These are phyloP conservation scores for Gastrophryne carolinensis DNA, from an alignment of 2,797 vertebrate species.

Conservation along the genomic window DNA sequence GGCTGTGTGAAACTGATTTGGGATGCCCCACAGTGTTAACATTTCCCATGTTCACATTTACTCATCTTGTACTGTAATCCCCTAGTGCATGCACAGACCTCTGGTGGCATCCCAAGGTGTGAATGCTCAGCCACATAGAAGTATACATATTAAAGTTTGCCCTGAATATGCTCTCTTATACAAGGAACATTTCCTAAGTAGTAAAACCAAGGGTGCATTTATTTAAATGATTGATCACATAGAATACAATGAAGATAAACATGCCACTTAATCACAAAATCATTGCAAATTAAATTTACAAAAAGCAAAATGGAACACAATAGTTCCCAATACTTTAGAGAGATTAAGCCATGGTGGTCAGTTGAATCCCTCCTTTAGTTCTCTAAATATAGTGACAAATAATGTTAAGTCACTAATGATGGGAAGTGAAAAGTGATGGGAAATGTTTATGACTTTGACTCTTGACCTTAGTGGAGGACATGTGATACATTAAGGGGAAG, in stretches of 20 bases:
- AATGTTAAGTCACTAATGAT: neutral
- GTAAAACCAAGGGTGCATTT: neutral
- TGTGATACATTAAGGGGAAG: neutral
- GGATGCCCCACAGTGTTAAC: no score
- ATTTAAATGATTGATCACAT: neutral
- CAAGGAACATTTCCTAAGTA: neutral
- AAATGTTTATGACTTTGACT: conserved; percentile 58
- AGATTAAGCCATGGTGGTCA: neutral
- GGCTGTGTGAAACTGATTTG: no score
- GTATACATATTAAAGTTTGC: no score
- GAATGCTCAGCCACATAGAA: no score
- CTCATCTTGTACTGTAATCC: no score
- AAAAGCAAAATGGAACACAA: neutral
- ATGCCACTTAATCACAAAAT: neutral
- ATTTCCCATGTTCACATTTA: no score
- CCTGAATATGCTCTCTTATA: neutral
- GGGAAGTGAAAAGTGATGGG: conserved; percentile 20
- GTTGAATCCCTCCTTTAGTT: neutral
- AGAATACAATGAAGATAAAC: neutral
- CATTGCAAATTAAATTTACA: no score
- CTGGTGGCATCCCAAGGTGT: no score
- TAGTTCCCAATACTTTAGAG: neutral
- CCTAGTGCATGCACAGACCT: no score
- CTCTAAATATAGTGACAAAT: neutral
- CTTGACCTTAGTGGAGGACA: conserved; percentile 52